Percentiles rank a stretch among this genome's conserved stretches.
Conservation (phyloP, 2,797 vertebrate genomes). For the Pipistrellus pygmaeus region DNA sequence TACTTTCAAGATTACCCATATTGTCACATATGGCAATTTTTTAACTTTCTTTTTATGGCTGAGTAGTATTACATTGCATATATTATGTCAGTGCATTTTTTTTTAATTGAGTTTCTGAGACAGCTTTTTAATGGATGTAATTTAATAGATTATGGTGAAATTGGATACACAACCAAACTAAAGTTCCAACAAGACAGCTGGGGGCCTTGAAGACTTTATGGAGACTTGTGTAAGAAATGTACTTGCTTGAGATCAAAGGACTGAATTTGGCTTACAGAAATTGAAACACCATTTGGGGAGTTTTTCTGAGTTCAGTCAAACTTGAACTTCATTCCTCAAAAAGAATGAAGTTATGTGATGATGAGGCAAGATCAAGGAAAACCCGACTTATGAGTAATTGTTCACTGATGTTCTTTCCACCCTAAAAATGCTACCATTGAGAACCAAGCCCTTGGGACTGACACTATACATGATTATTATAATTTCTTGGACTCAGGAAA, state of each 20-base stretch:
- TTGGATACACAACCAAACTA: neutral
- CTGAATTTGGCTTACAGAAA: neutral
- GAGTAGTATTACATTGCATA: neutral
- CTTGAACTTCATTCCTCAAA: neutral
- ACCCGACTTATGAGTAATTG: neutral
- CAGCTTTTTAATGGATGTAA: conserved; percentile 31
- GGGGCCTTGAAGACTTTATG: neutral
- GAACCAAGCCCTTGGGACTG: conserved; percentile 26
- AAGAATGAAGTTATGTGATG: neutral
- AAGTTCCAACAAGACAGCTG: neutral
- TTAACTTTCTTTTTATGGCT: neutral
- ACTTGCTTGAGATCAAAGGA: conserved; percentile 54
- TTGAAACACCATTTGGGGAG: conserved; percentile 32
- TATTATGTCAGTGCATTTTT: neutral
- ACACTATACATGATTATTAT: neutral
- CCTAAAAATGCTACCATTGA: conserved; percentile 17
- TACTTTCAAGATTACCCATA: neutral
- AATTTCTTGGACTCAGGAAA: conserved; percentile 54
- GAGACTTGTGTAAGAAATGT: neutral
- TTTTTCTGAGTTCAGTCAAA: conserved; percentile 58
- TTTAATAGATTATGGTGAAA: neutral
- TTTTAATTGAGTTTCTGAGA: conserved; percentile 16
- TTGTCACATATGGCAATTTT: neutral
- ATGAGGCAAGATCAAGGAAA: neutral
- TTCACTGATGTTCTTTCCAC: conserved; percentile 46